A percentile compares a stretch with the other conserved stretches of the same genome.
These are phyloP conservation scores for Hiodon tergisus DNA, from an alignment of 2,113 vertebrate genomes.

Conservation along the genomic window DNA sequence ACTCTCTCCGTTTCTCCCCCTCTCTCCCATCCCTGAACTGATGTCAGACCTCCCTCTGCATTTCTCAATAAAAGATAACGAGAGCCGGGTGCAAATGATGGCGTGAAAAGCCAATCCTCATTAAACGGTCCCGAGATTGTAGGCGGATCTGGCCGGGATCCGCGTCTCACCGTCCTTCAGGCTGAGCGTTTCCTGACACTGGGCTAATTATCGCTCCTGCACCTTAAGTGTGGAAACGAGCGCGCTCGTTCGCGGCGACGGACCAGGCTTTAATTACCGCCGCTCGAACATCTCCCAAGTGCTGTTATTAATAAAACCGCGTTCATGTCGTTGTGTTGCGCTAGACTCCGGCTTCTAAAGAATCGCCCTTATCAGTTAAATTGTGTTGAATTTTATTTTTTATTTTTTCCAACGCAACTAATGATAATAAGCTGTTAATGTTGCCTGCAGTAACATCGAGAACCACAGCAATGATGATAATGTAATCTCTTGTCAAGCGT, in stretches of 20 bases:
- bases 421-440: not conserved
- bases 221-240: conserved; percentile 3
- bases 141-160: conserved; percentile 13
- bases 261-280: conserved; percentile 11
- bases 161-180: conserved; percentile 8
- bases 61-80: conserved; percentile 17
- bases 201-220: conserved; percentile 21
- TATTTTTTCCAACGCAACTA: not conserved
- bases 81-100: conserved; percentile 13
- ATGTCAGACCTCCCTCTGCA: not conserved
- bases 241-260: not conserved
- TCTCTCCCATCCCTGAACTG: not conserved
- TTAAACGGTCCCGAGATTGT: conserved; percentile 9
- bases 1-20: not conserved
- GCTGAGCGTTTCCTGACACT: not conserved
- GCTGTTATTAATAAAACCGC: conserved; percentile 12
- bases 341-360: not conserved
- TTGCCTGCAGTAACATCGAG: not conserved
- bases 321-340: conserved; percentile 3
- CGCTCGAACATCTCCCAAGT: not conserved
- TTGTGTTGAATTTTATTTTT: not conserved
- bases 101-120: conserved; percentile 17
- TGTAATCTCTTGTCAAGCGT: not conserved
- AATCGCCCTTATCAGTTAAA: conserved; percentile 2
- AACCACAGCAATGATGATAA: not conserved